Evolutionary conservation across 2,797 vertebrate genomes (phyloP), one percentile per base, ranked within the genome.

Genomic region (Garrulus glandarius): DNA sequence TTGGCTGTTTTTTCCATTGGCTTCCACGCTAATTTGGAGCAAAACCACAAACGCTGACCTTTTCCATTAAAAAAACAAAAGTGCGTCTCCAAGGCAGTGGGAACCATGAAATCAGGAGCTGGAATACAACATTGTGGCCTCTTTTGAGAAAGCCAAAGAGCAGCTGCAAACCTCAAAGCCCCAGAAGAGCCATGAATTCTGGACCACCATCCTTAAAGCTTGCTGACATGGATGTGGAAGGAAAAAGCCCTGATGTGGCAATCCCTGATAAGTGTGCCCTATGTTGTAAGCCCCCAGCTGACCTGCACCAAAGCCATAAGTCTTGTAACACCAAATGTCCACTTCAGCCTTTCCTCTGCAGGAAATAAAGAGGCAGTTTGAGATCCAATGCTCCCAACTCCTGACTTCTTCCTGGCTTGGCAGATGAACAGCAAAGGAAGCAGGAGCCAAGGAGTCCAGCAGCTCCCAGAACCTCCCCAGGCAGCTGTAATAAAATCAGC

Each of bases 401-500:
- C 70, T 79, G 70, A 46, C 63, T 92, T 68, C 57, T 84, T 39
- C 34, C 65, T 65, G 67, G 36, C 60, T 52, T 93, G 87, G 81
- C 84, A 70, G 39, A 84, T 53, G 43, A 43, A 39, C 6, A 78
- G 57, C 56, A 44, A 67, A 72, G 55, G 46, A 79, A 76, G 56
- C 47, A 41, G 46, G 23, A 84, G 80, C 72, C 95, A 91, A 32
- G 3, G 13, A 89, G 27, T 61, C 67, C 29, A 3, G 67, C 49
- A 57, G 57, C 65, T 93, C 69, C 69, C 74, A 81, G 70, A 44
- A 57, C 34, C n/a, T 92, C 91, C 65, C 34, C 2, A 4, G 43
- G 80, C 92, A 95, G 80, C 90, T 94, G 79, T 64, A 69, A 65
- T 85, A n/a, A 93, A 93, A 83, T 76, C 32, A 9, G 30, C 11